phyloP scores from a whole-genome alignment of 2,888 invertebrate species.

The Troides oblongomaculatus region DNA sequence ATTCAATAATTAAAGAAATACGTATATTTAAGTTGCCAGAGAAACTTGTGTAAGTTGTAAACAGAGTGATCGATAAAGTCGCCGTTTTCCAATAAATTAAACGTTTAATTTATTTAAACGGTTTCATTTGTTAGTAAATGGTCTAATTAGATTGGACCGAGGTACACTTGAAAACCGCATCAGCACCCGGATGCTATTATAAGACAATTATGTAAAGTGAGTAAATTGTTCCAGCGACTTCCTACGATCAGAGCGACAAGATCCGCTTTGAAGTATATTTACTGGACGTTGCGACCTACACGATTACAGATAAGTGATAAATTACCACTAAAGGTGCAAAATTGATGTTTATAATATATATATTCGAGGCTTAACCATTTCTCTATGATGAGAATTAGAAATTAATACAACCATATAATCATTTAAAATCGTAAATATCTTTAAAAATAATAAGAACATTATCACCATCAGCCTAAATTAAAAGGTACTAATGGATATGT shows the following conservation, averaged over 20 bases:
- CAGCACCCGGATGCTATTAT: conserved; percentile 25
- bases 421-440: no score
- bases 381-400: no score
- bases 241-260: conserved; percentile 19
- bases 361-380: no score
- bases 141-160: conserved; percentile 11
- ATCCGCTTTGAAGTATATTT: conserved; percentile 15
- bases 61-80: conserved; percentile 1
- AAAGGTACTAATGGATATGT: no score
- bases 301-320: conserved; percentile 1
- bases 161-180: conserved; percentile 13
- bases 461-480: no score
- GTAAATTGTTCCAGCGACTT: conserved; percentile 13
- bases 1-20: no score
- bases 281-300: conserved; percentile 5
- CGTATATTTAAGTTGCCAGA: background rate
- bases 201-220: conserved; percentile 23
- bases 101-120: conserved; percentile 11
- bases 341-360: no score
- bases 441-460: no score
- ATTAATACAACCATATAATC: no score
- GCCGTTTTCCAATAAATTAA: conserved; percentile 9
- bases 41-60: background rate
- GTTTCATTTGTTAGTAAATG: conserved; percentile 28
- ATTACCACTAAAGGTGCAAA: no score